A percentile compares a stretch with the other conserved stretches of the same genome.
Conservation (phyloP, 2,888 invertebrate genomes). For the Idaea aversata region DNA sequence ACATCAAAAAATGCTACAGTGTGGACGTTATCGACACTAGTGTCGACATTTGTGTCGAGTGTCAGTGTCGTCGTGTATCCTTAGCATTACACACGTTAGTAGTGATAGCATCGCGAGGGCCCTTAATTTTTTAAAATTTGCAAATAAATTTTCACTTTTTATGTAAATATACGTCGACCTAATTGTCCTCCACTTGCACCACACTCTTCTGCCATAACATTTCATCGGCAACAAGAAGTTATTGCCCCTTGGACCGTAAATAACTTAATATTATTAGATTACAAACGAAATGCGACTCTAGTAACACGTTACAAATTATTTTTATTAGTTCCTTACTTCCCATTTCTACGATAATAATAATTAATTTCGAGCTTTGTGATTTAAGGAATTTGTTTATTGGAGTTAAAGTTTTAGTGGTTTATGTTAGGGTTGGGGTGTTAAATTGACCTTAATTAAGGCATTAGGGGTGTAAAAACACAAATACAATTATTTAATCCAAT, state of each 20-base stretch:
- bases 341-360: neutral
- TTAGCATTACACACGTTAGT: no score
- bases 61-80: no score
- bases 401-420: neutral
- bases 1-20: no score
- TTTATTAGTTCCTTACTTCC: conserved; percentile 15
- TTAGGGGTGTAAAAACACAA: neutral
- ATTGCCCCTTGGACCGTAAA: conserved; percentile 63
- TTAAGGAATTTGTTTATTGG: neutral
- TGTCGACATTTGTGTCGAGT: no score
- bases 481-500: neutral
- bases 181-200: conserved; percentile 30
- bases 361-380: conserved; percentile 5
- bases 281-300: conserved; percentile 64
- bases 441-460: neutral
- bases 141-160: neutral
- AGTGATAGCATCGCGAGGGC: no score
- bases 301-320: conserved; percentile 18
- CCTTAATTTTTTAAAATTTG: neutral
- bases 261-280: conserved; percentile 71
- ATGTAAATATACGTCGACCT: neutral
- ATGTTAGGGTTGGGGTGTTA: neutral
- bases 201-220: conserved; percentile 51
- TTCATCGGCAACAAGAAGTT: conserved; percentile 73
- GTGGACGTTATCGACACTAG: no score